Evolutionary conservation across 2,113 vertebrate genomes (phyloP).

Genomic region (Sturnus vulgaris): DNA sequence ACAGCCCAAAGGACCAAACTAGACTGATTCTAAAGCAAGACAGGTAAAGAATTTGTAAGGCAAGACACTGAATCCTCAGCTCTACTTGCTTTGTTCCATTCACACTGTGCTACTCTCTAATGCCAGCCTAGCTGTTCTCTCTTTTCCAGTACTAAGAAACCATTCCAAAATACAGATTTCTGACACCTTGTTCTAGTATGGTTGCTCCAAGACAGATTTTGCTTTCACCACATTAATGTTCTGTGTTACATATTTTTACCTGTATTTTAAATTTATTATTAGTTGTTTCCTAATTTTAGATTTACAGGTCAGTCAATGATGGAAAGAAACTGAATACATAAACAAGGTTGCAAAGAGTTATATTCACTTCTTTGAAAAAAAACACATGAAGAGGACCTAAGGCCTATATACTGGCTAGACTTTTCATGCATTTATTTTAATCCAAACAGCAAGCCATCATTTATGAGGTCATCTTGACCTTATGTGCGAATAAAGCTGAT

Average conservation of each 20-base stretch:
- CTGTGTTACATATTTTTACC: background rate
- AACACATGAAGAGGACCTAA: background rate
- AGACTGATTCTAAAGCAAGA: background rate
- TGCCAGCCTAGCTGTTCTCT: background rate
- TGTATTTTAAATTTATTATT: background rate
- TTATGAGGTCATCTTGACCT: background rate
- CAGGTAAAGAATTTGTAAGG: background rate
- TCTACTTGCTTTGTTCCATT: background rate
- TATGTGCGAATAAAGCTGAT: background rate
- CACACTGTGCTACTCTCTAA: rapidly evolving
- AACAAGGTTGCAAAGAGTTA: background rate
- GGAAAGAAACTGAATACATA: background rate
- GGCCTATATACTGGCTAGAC: background rate
- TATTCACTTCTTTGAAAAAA: background rate
- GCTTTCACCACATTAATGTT: background rate
- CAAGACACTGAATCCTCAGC: background rate
- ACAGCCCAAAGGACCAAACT: background rate
- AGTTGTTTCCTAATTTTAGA: background rate
- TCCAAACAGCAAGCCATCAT: background rate
- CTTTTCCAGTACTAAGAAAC: background rate
- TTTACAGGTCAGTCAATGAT: background rate
- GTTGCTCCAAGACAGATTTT: background rate
- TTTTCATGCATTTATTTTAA: background rate
- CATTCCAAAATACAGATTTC: background rate
- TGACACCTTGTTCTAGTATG: background rate